These are phyloP conservation scores for Eurytoma californica DNA, from an alignment of 2,888 invertebrate species.

Conservation along the genomic window DNA sequence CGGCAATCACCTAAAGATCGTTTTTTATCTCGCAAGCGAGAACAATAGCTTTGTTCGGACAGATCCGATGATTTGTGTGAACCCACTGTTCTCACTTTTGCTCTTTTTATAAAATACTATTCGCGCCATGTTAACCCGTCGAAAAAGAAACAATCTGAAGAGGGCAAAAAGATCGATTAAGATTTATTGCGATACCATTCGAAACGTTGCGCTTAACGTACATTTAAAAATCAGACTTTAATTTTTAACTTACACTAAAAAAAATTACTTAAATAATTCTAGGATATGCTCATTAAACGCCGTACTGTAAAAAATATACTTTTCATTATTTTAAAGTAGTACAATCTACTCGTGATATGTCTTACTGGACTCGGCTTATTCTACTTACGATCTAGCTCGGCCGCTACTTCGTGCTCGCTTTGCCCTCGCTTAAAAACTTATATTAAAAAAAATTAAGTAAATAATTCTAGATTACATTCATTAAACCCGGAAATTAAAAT, in stretches of 20 bases:
- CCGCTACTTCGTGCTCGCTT: background rate
- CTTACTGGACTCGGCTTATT: background rate
- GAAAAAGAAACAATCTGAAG: background rate
- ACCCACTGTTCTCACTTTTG: background rate
- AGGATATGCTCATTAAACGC: too few relatives aligned
- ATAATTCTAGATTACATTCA: too few relatives aligned
- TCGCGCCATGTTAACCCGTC: background rate
- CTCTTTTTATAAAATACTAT: conserved; percentile 17
- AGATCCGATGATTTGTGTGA: conserved; percentile 24
- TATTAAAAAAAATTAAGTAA: background rate
- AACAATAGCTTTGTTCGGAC: conserved; percentile 16
- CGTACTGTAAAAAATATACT: too few relatives aligned
- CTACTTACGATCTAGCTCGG: too few relatives aligned
- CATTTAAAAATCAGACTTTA: background rate
- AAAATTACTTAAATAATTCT: too few relatives aligned
- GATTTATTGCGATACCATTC: background rate
- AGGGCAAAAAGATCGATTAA: background rate
- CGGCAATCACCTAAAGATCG: conserved; percentile 1
- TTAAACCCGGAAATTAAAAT: too few relatives aligned
- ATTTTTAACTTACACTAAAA: background rate
- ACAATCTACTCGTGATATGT: too few relatives aligned
- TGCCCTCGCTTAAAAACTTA: background rate
- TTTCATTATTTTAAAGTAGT: too few relatives aligned
- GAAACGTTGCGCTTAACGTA: background rate
- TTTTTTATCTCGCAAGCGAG: conserved; percentile 20